A percentile compares a stretch with the other conserved stretches of the same genome.
These are phyloP conservation scores for Atrina japonica DNA, from an alignment of 2,888 invertebrate genomes.

Conservation along the genomic window DNA sequence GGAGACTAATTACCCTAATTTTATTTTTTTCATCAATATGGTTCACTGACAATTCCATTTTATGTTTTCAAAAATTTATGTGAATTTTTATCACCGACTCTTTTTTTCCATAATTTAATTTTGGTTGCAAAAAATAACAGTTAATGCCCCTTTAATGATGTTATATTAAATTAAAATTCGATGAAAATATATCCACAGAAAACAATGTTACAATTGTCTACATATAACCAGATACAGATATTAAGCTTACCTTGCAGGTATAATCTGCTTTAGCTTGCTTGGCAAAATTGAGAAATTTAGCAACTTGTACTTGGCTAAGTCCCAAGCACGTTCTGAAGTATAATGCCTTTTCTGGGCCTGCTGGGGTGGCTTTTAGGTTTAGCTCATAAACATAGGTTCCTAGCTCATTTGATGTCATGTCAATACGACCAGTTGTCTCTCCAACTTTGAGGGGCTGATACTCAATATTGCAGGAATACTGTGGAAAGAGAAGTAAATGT, in stretches of 20 bases:
- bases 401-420: constrained; percentile 78
- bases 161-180: too few species aligned
- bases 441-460: constrained; percentile 80
- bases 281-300: constrained; percentile 80
- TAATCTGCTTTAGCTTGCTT: constrained; percentile 80
- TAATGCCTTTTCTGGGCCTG: constrained; percentile 78
- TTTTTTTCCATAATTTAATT: too few species aligned
- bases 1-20: too few species aligned
- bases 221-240: too few species aligned
- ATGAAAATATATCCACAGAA: too few species aligned
- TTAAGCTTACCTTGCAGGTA: constrained; percentile 76
- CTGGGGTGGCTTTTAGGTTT: constrained; percentile 76
- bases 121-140: too few species aligned
- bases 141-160: too few species aligned
- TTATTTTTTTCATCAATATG: too few species aligned
- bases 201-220: too few species aligned
- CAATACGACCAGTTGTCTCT: constrained; percentile 74
- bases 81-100: too few species aligned
- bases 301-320: constrained; percentile 71
- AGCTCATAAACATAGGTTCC: constrained; percentile 80
- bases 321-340: constrained; percentile 79
- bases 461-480: constrained; percentile 79
- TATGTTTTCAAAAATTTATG: too few species aligned
- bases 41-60: too few species aligned
- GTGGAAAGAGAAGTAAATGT: constrained; percentile 31